Evolutionary conservation across 2,888 invertebrate genomes (phyloP).

Genomic region (Drepanosiphum platanoidis): DNA sequence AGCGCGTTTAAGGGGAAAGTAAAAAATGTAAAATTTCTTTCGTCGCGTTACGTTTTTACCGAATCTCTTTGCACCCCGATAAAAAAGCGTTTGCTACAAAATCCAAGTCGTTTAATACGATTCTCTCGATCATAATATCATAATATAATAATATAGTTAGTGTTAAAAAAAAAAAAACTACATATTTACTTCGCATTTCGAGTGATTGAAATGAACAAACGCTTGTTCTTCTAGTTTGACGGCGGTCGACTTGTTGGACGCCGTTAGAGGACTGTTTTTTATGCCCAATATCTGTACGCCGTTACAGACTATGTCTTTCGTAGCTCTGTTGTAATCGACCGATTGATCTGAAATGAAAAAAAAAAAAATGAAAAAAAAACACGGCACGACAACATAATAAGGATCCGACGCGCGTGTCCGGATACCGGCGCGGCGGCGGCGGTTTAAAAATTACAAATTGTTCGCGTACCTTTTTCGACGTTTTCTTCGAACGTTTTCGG

Average conservation of each 20-base stretch:
- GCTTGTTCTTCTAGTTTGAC: conserved; percentile 17
- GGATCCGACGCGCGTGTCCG: no score
- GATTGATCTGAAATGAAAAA: conserved; percentile 11
- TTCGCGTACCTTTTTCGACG: conserved; percentile 12
- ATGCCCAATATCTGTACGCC: conserved; percentile 26
- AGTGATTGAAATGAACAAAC: neutral
- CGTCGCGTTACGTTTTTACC: no score
- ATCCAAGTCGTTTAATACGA: no score
- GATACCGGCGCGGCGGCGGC: no score
- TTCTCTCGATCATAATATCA: no score
- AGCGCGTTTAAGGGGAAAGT: no score
- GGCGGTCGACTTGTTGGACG: neutral
- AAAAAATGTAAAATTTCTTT: no score
- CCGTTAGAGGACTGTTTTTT: neutral
- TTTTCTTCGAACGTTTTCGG: neutral
- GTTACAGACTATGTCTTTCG: conserved; percentile 9
- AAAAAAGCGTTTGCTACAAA: no score
- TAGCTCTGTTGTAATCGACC: neutral
- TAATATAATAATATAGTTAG: no score
- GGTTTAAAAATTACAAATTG: neutral
- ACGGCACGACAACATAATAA: neutral
- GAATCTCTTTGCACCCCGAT: no score
- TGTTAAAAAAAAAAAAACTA: no score
- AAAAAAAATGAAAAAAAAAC: no score
- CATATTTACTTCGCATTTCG: conserved; percentile 4